These are phyloP conservation scores for Oikopleura albicans DNA, from an alignment of 23 tunicate species.

Conservation along the genomic window DNA sequence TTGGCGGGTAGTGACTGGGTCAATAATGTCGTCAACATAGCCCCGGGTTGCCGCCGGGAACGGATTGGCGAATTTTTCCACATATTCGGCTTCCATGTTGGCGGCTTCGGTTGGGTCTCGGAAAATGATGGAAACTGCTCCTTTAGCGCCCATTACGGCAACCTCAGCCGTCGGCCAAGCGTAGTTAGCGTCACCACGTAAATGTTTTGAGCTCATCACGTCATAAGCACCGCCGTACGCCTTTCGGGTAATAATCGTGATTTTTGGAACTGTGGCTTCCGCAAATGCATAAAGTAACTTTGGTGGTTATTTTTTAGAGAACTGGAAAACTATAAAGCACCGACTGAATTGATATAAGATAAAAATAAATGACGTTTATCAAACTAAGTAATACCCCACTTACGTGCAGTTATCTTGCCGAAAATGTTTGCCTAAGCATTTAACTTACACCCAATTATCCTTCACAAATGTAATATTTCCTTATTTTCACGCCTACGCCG, in stretches of 20 bases:
- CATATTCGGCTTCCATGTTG: slow-evolving; percentile 53
- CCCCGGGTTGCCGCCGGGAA: slow-evolving; percentile 46
- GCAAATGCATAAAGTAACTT: slow-evolving; percentile 87
- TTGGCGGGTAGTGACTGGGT: slow-evolving; percentile 38
- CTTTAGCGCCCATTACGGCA: slow-evolving; percentile 98
- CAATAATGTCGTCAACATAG: slow-evolving; percentile 86
- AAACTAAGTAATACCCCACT: no score
- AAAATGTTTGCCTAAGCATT: no score
- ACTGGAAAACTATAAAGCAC: no score
- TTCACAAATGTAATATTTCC: no score
- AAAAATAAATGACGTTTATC: no score
- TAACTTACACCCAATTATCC: no score
- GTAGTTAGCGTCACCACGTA: slow-evolving; percentile 82
- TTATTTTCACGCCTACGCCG: no score
- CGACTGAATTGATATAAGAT: no score
- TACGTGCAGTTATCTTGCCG: no score
- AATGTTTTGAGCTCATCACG: slow-evolving; percentile 95
- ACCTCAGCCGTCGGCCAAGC: slow-evolving; percentile 99
- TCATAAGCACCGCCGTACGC: slow-evolving; percentile 98
- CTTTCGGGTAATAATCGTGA: slow-evolving; percentile 87
- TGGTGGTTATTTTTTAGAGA: no score
- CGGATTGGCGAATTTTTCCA: slow-evolving; percentile 89
- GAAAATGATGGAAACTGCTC: slow-evolving; percentile 87
- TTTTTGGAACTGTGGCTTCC: slow-evolving; percentile 94
- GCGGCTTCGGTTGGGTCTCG: slow-evolving; percentile 47